phyloP scores from a whole-genome alignment of 2,888 invertebrate species.

The Fabriciana adippe region DNA sequence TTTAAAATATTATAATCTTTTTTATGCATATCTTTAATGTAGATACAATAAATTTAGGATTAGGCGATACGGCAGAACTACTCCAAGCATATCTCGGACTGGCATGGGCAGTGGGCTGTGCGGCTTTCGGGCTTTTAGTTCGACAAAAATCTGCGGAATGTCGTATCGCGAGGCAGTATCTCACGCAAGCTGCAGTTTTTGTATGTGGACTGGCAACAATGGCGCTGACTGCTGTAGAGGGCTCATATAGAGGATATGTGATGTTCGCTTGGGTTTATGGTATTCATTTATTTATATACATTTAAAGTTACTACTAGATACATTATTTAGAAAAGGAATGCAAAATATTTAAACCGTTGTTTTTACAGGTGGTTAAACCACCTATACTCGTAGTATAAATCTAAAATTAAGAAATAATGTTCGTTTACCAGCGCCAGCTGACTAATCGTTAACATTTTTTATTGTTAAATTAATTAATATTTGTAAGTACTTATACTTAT shows the following conservation, averaged over 20 bases:
- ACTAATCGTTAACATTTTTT: no score
- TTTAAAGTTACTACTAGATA: no score
- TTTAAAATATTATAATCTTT: neutral
- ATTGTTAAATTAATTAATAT: no score
- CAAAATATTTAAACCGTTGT: no score
- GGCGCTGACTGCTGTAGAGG: constrained; percentile 89
- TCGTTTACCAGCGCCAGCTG: no score
- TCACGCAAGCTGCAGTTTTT: constrained; percentile 90
- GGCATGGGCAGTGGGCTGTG: constrained; percentile 92
- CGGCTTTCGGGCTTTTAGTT: constrained; percentile 91
- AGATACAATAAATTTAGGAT: constrained; percentile 51
- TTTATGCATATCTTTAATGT: neutral
- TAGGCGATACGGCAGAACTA: constrained; percentile 83
- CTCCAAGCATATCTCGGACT: constrained; percentile 90
- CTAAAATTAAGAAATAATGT: no score
- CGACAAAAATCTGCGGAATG: constrained; percentile 92
- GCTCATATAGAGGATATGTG: constrained; percentile 89
- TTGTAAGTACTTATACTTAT: no score
- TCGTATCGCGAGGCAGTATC: constrained; percentile 91
- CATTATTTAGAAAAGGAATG: no score
- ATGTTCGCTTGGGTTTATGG: constrained; percentile 92
- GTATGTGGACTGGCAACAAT: constrained; percentile 89
- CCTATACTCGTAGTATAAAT: no score
- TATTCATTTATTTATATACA: constrained; percentile 52
- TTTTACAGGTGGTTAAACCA: no score